Percentiles rank a stretch among this genome's conserved stretches.
These are phyloP conservation scores for Lagorchestes hirsutus DNA, from an alignment of 2,797 vertebrate genomes.

Conservation along the genomic window DNA sequence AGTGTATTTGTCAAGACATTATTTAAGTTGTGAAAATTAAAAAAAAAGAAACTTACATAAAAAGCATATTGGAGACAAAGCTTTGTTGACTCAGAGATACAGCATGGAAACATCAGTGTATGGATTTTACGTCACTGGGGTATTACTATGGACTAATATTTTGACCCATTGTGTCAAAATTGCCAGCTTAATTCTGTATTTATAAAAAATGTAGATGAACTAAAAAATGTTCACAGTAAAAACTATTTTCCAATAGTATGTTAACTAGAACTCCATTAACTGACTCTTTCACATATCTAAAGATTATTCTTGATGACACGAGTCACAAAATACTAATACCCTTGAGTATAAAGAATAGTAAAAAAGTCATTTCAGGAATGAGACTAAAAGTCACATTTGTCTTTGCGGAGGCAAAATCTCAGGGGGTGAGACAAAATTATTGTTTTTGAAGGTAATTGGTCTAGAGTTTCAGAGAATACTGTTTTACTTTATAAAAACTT, in stretches of 20 bases:
- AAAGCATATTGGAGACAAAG: conserved; percentile 33
- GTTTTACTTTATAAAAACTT: neutral
- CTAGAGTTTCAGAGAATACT: neutral
- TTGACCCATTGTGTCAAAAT: neutral
- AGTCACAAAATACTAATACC: neutral
- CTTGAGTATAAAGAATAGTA: neutral
- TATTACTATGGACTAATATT: neutral
- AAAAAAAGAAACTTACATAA: conserved; percentile 61
- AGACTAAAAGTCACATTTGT: neutral
- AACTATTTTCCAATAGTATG: neutral
- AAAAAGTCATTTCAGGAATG: neutral
- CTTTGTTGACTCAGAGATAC: neutral
- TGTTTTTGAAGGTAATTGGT: neutral
- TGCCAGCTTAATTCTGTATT: neutral
- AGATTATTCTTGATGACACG: neutral
- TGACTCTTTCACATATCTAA: neutral
- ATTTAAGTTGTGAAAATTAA: conserved; percentile 43
- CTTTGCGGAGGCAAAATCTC: neutral
- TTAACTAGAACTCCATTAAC: neutral
- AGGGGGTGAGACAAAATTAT: neutral
- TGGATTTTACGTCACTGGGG: neutral
- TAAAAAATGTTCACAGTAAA: neutral
- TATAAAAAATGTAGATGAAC: neutral
- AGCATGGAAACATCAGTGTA: neutral
- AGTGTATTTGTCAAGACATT: conserved; percentile 41